Evolutionary conservation across 2,113 vertebrate genomes (phyloP), one percentile per base, ranked within the genome.

Genomic region (Hypomesus transpacificus): DNA sequence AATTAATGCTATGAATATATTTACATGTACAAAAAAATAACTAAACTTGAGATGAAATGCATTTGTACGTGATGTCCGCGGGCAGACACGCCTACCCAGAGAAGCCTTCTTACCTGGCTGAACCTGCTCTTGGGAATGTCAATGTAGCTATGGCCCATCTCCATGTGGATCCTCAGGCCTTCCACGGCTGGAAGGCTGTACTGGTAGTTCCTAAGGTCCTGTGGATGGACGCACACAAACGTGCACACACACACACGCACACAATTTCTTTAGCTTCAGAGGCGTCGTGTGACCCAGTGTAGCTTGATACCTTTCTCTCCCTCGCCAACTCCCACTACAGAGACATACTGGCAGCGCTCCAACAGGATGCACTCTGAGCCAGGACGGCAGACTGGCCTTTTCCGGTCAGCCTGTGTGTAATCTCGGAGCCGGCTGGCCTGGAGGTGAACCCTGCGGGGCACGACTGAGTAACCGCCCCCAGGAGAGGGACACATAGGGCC

Each of bases 201-300:
- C 82, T 96, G 94, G 78, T 96, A 96, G 90, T 96, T 98, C 84
- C 93, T 92, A 75, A 99, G 90, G 75, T 98, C 97, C 97, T 98
- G 59, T 3, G 83, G 82, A 18, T 79, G 21, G 66, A 70, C 26
- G 69, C 65, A 20, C 24, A 26, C 24, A 26, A 3, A 26, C 2
- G 24, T 26, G 24, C 24, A 26, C 24, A 26, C 24, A 26, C 24
- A 26, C 24, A 26, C 24, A 24, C 24, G 3, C 28, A 63, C 22
- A 2, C 28, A 34, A 7, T 34, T 34, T 34, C 31, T 34, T 34
- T 34, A 34, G 31, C 6, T 34, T 7, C 31, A 34, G 5, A 34
- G 31, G 31, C 31, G 1, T 34, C 31, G 31, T 34, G 31, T 34
- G 31, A 6, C 4, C 31, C 31, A 34, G 31, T 34, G 31, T 34